Conservation (phyloP, 2,113 vertebrate species). For the Chaenogobius annularis region DNA sequence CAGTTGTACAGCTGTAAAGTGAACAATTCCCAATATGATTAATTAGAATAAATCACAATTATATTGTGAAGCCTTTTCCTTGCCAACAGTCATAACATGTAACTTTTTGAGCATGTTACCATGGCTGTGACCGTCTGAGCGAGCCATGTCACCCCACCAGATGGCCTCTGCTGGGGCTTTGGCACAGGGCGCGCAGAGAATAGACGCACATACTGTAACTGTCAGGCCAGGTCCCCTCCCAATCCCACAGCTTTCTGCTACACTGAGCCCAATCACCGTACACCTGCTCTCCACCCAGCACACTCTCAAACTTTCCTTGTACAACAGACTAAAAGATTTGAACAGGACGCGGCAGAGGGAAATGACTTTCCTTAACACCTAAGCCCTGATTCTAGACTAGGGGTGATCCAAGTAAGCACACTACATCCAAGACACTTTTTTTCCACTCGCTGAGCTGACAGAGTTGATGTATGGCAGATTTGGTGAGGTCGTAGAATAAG, state of each 20-base stretch:
- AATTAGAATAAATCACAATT: constrained; percentile 10
- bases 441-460: constrained; percentile 22
- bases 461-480: constrained; percentile 60
- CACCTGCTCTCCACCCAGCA: constrained; percentile 63
- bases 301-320: constrained; percentile 50
- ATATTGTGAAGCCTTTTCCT: neutral
- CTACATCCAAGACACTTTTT: constrained; percentile 31
- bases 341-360: constrained; percentile 46
- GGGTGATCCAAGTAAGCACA: constrained; percentile 38
- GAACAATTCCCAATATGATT: neutral
- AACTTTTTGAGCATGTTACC: constrained; percentile 30
- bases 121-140: constrained; percentile 25
- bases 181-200: constrained; percentile 42
- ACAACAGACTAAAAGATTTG: constrained; percentile 51
- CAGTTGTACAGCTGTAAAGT: neutral
- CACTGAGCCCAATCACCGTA: constrained; percentile 62
- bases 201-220: constrained; percentile 63
- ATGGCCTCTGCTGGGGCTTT: constrained; percentile 62
- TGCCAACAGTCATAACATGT: constrained; percentile 24
- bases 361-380: constrained; percentile 47
- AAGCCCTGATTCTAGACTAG: constrained; percentile 37
- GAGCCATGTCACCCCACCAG: constrained; percentile 58
- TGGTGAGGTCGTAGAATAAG: constrained; percentile 68
- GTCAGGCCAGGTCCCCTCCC: constrained; percentile 59
- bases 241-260: constrained; percentile 70